Base-by-base conservation (phyloP, 1,140 invertebrate genomes). In the Drosophila pseudoananassae region DNA sequence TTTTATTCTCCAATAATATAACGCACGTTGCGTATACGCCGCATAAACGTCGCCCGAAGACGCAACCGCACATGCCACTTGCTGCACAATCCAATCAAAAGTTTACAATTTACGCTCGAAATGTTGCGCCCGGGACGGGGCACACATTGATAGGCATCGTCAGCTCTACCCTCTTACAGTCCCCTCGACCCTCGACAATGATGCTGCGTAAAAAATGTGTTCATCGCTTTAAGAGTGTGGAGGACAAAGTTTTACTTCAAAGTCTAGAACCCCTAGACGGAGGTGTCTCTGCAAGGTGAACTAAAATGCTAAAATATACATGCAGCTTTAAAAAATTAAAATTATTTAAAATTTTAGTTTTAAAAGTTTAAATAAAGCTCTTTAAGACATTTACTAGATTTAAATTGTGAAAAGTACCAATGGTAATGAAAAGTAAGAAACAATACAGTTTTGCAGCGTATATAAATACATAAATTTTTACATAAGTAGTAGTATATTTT, bases 1-100 rank as follows among this genome's bases (percentile, higher is more conserved):
- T 47, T 50, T 58, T 53, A 61, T 78, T 78, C 70, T 49, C 61
- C 74, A 76, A 82, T 82, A 87, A 78, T 88, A 82, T 76, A 87
- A 72, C 78, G 71, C 66, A 60, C 82, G 73, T 87, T 81, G 64
- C 74, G 78, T 77, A 84, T 76, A 71, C 61, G 80, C 46, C 14
- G 71, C 58, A 49, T 80, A 58, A 56, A 68, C 58, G 63, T 43
- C 50, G 38, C 47, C 51, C 56, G 33, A 69, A 75, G 73, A 57
- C 65, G 52, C 65, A 77, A 64, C 53, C 69, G 63, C 79, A 81
- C 78, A 77, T 64, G 54, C 78, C 66, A 84, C 76, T 79, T 79
- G 76, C 72, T 80, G 80, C 81, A 82, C 83, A 87, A 87, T 87
- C 82, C 82, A 87, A 87, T 87, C 82, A 87, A 87, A 87, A 87